A percentile compares a stretch with the other conserved stretches of the same genome.
phyloP scores from a whole-genome alignment of 2,888 invertebrate species.

The Drosophila tanythrix region DNA sequence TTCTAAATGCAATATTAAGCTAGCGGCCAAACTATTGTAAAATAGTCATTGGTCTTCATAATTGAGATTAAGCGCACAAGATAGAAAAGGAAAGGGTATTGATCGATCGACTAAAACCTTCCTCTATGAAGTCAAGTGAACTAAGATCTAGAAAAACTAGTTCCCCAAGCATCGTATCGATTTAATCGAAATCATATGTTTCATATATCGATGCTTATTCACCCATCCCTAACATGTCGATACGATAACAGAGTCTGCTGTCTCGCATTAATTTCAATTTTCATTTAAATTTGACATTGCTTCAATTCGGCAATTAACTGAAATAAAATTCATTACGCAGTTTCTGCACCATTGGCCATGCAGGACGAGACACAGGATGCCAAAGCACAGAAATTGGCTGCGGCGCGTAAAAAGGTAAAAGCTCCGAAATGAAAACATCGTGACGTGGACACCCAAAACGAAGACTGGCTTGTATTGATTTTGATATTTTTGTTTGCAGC shows the following conservation, averaged over 20 bases:
- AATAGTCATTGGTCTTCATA: background rate
- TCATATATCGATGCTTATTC: conserved; percentile 18
- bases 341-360: conserved; percentile 65
- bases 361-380: conserved; percentile 81
- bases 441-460: conserved; percentile 69
- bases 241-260: conserved; percentile 25
- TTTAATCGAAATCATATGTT: background rate
- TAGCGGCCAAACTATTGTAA: too few species aligned
- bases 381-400: conserved; percentile 84
- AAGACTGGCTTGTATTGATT: conserved; percentile 53
- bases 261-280: conserved; percentile 32
- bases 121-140: background rate
- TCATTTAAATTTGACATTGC: conserved; percentile 28
- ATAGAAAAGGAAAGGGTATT: background rate
- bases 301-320: conserved; percentile 1
- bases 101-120: background rate
- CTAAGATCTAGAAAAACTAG: background rate
- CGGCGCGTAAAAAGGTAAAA: conserved; percentile 84
- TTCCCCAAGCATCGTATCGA: background rate
- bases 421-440: conserved; percentile 35
- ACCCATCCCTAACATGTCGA: conserved; percentile 12
- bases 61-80: background rate
- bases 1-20: background rate
- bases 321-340: conserved; percentile 4
- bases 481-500: conserved; percentile 54